A percentile compares a stretch with the other conserved stretches of the same genome.
phyloP scores from a whole-genome alignment of 2,113 vertebrate genomes.

The Bufo bufo region DNA sequence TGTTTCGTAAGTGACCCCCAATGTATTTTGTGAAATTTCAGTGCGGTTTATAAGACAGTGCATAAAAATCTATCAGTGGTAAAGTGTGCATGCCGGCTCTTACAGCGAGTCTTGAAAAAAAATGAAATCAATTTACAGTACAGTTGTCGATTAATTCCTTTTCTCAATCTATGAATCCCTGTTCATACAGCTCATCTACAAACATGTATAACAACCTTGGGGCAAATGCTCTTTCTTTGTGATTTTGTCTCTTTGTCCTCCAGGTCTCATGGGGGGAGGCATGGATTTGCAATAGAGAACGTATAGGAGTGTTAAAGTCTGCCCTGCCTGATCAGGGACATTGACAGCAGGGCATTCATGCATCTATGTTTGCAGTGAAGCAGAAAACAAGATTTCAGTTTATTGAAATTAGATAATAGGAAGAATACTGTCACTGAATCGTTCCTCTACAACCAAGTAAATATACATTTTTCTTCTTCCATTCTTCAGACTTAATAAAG shows the following conservation, averaged over 20 bases:
- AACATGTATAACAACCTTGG: background rate
- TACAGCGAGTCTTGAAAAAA: background rate
- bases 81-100: too few relatives aligned
- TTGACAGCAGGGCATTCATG: conserved; percentile 20
- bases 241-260: background rate
- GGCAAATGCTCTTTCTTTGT: background rate
- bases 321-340: background rate
- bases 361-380: conserved; percentile 6
- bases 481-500: conserved; percentile 3
- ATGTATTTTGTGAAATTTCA: too few relatives aligned
- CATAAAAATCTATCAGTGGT: too few relatives aligned
- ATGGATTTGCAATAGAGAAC: background rate
- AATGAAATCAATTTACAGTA: background rate
- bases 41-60: too few relatives aligned
- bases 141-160: background rate
- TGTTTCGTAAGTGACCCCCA: too few relatives aligned
- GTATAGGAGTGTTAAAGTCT: background rate
- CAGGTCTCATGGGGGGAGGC: background rate
- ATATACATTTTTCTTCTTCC: background rate
- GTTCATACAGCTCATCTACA: background rate
- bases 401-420: conserved; percentile 29
- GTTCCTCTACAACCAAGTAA: background rate
- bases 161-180: background rate
- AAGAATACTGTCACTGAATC: conserved; percentile 5
- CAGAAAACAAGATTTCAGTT: conserved; percentile 27